phyloP scores from a whole-genome alignment of 2,113 vertebrate species.

The Acanthisitta chloris region DNA sequence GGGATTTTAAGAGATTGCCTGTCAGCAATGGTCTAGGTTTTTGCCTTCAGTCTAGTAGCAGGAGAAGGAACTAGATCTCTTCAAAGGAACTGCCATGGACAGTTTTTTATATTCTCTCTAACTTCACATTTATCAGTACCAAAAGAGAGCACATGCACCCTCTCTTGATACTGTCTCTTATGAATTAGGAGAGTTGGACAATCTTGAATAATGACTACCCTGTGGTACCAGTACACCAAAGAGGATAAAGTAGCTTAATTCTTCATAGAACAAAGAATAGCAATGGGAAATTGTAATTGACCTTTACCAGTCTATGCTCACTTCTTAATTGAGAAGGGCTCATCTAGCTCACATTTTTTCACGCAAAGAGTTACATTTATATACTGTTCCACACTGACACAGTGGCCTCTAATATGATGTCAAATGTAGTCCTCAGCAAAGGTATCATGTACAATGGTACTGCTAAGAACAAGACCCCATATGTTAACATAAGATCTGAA shows the following conservation, averaged over 20 bases:
- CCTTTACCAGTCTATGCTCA: neutral
- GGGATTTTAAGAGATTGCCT: fast-evolving
- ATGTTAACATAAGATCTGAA: neutral
- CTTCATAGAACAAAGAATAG: neutral
- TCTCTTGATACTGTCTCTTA: neutral
- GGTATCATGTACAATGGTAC: neutral
- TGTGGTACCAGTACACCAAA: neutral
- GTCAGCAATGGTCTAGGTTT: neutral
- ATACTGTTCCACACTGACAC: neutral
- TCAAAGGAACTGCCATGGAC: neutral
- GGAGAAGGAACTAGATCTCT: neutral
- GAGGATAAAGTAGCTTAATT: neutral
- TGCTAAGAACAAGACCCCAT: neutral
- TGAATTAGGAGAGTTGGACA: neutral
- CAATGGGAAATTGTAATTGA: neutral
- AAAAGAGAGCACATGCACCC: neutral
- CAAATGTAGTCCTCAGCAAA: neutral
- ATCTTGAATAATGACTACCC: neutral
- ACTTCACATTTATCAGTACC: neutral
- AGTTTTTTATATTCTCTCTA: neutral
- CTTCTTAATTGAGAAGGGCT: neutral
- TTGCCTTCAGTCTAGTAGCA: neutral
- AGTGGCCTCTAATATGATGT: neutral
- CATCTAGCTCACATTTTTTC: neutral
- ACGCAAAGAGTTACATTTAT: neutral